phyloP scores from a whole-genome alignment of 1,140 invertebrate species.

The Euura saliciscinereae region DNA sequence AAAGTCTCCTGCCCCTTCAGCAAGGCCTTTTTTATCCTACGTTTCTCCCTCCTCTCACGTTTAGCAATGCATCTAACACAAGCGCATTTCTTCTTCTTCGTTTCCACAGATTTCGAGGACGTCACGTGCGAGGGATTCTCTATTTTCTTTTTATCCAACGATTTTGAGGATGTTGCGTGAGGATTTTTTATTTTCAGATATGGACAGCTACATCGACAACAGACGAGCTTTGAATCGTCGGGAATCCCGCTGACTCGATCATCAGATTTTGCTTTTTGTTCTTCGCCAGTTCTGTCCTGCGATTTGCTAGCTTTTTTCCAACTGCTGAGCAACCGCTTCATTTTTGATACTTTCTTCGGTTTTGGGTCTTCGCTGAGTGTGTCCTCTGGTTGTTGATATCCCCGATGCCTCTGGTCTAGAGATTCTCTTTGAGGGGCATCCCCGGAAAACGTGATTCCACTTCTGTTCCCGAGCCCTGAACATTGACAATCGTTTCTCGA shows the following conservation, averaged over 20 bases:
- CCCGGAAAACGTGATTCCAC: not conserved
- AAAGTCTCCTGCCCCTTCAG: not conserved
- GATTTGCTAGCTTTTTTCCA: not conserved
- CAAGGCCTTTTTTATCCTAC: not conserved
- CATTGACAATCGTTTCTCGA: not conserved
- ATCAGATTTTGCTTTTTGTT: not conserved
- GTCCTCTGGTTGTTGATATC: not conserved
- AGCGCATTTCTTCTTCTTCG: not conserved
- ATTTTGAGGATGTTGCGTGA: not conserved
- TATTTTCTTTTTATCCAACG: not conserved
- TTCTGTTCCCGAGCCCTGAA: no score
- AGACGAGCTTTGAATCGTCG: constrained; percentile 18
- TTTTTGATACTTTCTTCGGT: not conserved
- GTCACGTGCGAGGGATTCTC: no score
- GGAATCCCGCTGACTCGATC: not conserved
- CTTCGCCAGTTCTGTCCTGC: not conserved
- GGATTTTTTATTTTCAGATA: constrained; percentile 10
- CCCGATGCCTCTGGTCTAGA: not conserved
- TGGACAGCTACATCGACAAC: constrained; percentile 24
- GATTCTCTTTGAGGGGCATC: not conserved
- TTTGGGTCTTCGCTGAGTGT: not conserved
- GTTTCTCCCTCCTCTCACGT: not conserved
- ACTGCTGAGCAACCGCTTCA: not conserved
- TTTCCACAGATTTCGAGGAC: not conserved
- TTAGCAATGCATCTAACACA: not conserved